These are phyloP conservation scores for Apogon hyalosoma DNA, from an alignment of 2,797 vertebrate species.

Conservation along the genomic window DNA sequence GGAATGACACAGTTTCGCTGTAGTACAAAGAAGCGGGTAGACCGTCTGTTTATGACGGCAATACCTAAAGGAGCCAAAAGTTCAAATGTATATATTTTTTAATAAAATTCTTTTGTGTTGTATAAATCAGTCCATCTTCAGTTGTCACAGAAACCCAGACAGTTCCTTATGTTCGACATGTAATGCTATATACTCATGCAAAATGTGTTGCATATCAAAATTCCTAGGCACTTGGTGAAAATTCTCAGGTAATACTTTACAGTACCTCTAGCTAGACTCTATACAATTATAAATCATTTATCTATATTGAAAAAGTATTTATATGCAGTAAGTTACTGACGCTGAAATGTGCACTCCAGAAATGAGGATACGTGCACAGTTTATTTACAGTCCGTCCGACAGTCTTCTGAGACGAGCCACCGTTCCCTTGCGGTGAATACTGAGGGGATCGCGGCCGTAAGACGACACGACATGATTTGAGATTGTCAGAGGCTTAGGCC, in stretches of 20 bases:
- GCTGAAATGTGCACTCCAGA: constrained; percentile 29
- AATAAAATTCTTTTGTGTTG: constrained; percentile 49
- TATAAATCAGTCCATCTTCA: constrained; percentile 38
- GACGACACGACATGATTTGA: constrained; percentile 58
- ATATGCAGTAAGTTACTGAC: constrained; percentile 33
- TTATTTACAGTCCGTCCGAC: constrained; percentile 40
- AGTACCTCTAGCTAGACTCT: constrained; percentile 69
- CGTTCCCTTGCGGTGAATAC: constrained; percentile 52
- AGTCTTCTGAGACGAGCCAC: constrained; percentile 32
- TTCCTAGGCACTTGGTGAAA: constrained; percentile 79
- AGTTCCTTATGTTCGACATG: constrained; percentile 49
- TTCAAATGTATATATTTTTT: constrained; percentile 56
- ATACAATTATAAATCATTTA: constrained; percentile 65
- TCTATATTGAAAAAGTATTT: constrained; percentile 41
- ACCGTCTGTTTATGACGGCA: constrained; percentile 14
- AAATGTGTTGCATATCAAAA: constrained; percentile 62
- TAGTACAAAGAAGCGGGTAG: constrained; percentile 16
- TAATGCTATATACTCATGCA: constrained; percentile 68
- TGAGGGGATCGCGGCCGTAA: too few relatives aligned
- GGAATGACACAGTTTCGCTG: constrained; percentile 39
- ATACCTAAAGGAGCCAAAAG: constrained; percentile 16
- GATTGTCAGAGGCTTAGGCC: constrained; percentile 76
- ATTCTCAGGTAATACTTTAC: constrained; percentile 66
- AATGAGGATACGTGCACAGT: constrained; percentile 36
- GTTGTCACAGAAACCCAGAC: constrained; percentile 43